Conservation (phyloP, 2,113 vertebrate genomes). For the Ceyx cyanopectus region DNA sequence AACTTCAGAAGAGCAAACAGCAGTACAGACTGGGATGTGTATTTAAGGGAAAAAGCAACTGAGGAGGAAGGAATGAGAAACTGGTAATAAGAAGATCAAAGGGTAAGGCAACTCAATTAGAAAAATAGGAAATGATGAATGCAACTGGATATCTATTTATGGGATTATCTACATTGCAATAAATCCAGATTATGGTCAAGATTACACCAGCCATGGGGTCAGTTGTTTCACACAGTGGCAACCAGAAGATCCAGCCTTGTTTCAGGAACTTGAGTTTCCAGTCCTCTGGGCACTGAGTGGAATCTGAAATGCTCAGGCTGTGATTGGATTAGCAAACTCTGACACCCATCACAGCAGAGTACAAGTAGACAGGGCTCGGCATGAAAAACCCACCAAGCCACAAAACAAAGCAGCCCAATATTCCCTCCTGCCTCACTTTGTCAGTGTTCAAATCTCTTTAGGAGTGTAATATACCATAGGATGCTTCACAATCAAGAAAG, state of each 20-base stretch:
- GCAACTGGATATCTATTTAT: not conserved
- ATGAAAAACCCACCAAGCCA: not conserved
- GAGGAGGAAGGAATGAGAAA: not conserved
- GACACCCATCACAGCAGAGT: not conserved
- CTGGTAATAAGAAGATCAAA: not conserved
- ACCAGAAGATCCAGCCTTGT: not conserved
- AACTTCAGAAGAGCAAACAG: not conserved
- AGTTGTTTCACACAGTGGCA: not conserved
- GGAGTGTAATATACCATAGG: not conserved
- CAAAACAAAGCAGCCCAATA: not conserved
- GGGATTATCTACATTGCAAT: not conserved
- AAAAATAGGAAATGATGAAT: not conserved
- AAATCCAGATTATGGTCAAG: not conserved
- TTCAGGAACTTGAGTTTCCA: not conserved
- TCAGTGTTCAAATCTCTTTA: not conserved
- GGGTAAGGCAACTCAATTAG: not conserved
- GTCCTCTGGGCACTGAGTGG: not conserved
- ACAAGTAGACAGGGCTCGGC: not conserved
- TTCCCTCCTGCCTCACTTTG: not conserved
- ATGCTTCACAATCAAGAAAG: not conserved
- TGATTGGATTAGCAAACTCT: not conserved
- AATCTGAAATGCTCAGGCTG: not conserved
- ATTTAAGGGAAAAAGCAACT: not conserved
- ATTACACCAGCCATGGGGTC: not conserved
- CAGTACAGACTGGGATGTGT: not conserved